phyloP scores from a whole-genome alignment of 1,140 invertebrate species.

The Musca vetustissima region DNA sequence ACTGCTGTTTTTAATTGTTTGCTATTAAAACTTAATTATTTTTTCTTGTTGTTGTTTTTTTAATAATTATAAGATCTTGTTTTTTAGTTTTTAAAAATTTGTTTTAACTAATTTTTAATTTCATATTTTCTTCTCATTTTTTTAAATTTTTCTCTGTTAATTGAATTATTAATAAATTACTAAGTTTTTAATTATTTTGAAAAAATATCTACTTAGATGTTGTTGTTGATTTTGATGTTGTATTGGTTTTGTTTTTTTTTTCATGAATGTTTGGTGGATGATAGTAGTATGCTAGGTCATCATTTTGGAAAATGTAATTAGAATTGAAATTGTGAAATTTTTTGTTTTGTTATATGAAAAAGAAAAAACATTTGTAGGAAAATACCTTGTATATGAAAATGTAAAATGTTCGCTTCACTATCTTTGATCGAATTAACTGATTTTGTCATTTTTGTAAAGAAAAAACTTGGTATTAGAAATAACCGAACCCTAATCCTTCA shows the following conservation, averaged over 20 bases:
- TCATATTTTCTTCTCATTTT: too few species aligned
- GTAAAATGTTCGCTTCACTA: too few species aligned
- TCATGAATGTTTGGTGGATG: constrained; percentile 6
- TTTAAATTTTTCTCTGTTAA: not conserved
- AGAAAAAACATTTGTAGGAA: too few species aligned
- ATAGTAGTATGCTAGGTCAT: not conserved
- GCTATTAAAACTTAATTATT: not conserved
- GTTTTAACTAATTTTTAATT: constrained; percentile 13
- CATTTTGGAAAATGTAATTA: not conserved
- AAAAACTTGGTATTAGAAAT: too few species aligned
- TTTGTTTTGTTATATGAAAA: not conserved
- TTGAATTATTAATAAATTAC: constrained; percentile 13
- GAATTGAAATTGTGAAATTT: not conserved
- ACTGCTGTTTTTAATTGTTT: not conserved
- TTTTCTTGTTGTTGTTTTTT: not conserved
- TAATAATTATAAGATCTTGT: too few species aligned
- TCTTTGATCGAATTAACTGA: too few species aligned
- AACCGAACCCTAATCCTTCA: too few species aligned
- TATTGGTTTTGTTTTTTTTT: not conserved
- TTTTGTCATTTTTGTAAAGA: too few species aligned
- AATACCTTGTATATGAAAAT: too few species aligned
- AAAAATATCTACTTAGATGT: not conserved
- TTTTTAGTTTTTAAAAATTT: not conserved
- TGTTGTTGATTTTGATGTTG: not conserved
- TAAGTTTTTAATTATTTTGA: constrained; percentile 3